These are phyloP conservation scores for Tyto alba DNA, from an alignment of 2,113 vertebrate genomes.

Conservation along the genomic window DNA sequence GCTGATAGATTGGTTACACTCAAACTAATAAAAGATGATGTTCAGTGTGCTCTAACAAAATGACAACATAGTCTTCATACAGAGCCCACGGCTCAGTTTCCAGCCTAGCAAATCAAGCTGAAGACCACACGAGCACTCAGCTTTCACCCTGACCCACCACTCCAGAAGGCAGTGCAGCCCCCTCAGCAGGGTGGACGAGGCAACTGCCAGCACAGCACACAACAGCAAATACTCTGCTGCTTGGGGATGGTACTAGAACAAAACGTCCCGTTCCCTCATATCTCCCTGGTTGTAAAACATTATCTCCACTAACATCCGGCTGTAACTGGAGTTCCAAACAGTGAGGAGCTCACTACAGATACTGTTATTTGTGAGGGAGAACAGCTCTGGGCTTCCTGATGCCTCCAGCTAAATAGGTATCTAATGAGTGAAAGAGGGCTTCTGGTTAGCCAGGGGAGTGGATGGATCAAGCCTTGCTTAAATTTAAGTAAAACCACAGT, in stretches of 20 bases:
- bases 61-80: rapidly evolving
- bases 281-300: neutral
- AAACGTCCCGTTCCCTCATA: neutral
- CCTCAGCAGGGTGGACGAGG: rapidly evolving
- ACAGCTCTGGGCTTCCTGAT: neutral
- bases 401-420: neutral
- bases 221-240: neutral
- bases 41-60: neutral
- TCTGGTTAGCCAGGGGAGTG: neutral
- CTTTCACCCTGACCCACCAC: rapidly evolving
- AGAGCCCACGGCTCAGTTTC: neutral
- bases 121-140: neutral
- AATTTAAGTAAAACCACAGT: neutral
- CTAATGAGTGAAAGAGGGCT: neutral
- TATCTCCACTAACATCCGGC: neutral
- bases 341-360: neutral
- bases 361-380: neutral
- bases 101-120: neutral
- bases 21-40: neutral
- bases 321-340: neutral
- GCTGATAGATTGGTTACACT: neutral
- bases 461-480: neutral
- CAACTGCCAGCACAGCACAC: neutral
- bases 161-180: neutral
- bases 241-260: neutral